Percentiles rank a stretch among this genome's conserved stretches.
phyloP scores from a whole-genome alignment of 2,797 vertebrate species.

The Harpagifer antarcticus region DNA sequence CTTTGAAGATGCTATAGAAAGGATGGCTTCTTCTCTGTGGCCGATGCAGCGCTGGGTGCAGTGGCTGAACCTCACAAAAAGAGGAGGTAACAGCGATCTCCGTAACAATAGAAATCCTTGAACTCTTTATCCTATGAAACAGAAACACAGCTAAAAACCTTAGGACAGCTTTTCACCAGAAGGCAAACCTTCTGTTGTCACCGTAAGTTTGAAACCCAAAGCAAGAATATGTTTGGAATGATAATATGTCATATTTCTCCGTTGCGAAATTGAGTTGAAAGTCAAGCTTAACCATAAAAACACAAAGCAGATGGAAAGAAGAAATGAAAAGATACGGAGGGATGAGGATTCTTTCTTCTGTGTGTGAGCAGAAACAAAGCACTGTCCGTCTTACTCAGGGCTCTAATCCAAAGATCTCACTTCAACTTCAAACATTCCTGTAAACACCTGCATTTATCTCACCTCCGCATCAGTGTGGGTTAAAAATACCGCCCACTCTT shows the following conservation, averaged over 20 bases:
- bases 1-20: constrained; percentile 86
- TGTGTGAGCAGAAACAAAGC: constrained; percentile 75
- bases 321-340: constrained; percentile 77
- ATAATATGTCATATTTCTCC: constrained; percentile 63
- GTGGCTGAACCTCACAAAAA: constrained; percentile 45
- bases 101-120: constrained; percentile 44
- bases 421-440: constrained; percentile 79
- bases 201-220: constrained; percentile 38
- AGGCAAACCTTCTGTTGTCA: constrained; percentile 52
- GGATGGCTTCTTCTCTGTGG: constrained; percentile 72
- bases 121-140: constrained; percentile 38
- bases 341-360: constrained; percentile 68
- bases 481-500: constrained; percentile 84
- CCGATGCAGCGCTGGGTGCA: constrained; percentile 32
- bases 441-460: constrained; percentile 87
- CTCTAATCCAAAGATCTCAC: constrained; percentile 79
- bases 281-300: constrained; percentile 67
- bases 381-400: constrained; percentile 55
- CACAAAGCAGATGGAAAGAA: constrained; percentile 61
- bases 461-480: constrained; percentile 75
- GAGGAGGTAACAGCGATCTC: constrained; percentile 29
- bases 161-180: constrained; percentile 22
- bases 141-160: constrained; percentile 37
- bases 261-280: constrained; percentile 72
- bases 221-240: constrained; percentile 64